phyloP scores from a whole-genome alignment of 2,888 invertebrate species.

The Ypsolopha scabrella region DNA sequence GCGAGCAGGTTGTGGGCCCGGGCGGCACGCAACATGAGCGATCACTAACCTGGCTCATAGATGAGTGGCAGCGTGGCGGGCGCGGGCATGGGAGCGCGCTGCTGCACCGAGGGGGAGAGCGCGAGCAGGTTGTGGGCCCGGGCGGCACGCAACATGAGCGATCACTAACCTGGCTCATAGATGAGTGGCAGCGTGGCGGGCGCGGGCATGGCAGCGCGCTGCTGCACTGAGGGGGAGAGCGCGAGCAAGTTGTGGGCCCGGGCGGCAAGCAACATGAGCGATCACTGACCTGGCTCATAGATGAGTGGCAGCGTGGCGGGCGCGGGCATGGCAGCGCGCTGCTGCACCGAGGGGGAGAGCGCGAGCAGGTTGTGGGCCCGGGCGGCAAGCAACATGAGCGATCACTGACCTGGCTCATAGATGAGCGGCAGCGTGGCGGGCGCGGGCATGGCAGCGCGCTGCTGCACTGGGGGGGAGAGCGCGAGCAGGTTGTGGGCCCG shows the following conservation, averaged over 20 bases:
- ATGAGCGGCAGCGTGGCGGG: conserved; percentile 94
- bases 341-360: conserved; percentile 89
- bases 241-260: conserved; percentile 90
- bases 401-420: no score
- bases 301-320: conserved; percentile 94
- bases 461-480: conserved; percentile 89
- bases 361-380: conserved; percentile 90
- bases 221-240: conserved; percentile 89
- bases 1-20: conserved; percentile 90
- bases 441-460: conserved; percentile 90
- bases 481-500: conserved; percentile 27
- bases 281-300: no score
- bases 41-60: no score
- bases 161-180: no score
- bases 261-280: conserved; percentile 95
- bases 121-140: conserved; percentile 90
- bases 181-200: conserved; percentile 94
- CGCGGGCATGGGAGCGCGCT: conserved; percentile 90
- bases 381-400: conserved; percentile 95
- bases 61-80: conserved; percentile 94
- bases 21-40: conserved; percentile 95
- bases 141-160: conserved; percentile 95
- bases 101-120: conserved; percentile 89
- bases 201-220: conserved; percentile 90
- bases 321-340: conserved; percentile 90